These are phyloP conservation scores for Pinctada fucata DNA, from an alignment of 2,888 invertebrate species.

Conservation along the genomic window DNA sequence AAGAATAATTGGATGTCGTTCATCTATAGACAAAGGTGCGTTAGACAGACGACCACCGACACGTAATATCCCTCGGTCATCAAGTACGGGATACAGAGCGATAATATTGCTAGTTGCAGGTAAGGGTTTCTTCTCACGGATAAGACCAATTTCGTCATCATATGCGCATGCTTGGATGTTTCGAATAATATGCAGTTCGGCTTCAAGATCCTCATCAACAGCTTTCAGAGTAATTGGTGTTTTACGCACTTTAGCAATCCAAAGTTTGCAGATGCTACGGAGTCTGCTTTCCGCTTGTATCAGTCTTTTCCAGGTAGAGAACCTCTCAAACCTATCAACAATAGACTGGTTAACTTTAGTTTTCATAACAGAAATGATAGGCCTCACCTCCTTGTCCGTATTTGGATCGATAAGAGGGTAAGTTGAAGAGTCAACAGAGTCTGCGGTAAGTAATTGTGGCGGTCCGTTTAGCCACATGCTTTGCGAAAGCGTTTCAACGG, in stretches of 20 bases:
- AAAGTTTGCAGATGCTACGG: neutral
- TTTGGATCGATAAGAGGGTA: conserved; percentile 33
- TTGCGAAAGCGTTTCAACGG: conserved; percentile 2
- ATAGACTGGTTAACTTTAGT: neutral
- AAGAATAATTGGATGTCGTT: conserved; percentile 34
- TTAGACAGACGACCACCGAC: conserved; percentile 40
- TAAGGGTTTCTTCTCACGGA: neutral
- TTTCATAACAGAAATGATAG: conserved; percentile 8
- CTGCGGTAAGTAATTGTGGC: neutral
- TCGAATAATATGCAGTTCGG: conserved; percentile 28
- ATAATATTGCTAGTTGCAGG: conserved; percentile 20
- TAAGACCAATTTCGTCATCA: conserved; percentile 8
- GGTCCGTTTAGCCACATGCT: conserved; percentile 42
- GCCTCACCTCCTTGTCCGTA: conserved; percentile 30
- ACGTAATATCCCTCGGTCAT: conserved; percentile 34
- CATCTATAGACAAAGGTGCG: too few relatives aligned
- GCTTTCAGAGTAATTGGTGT: neutral
- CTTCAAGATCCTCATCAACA: conserved; percentile 11
- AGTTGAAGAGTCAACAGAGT: neutral
- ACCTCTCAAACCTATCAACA: conserved; percentile 34
- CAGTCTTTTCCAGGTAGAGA: conserved; percentile 43
- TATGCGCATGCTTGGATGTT: conserved; percentile 24
- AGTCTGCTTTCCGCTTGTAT: conserved; percentile 25
- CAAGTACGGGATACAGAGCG: conserved; percentile 33
- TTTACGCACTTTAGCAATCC: too few relatives aligned